These are phyloP conservation scores for Nomada goodeniana DNA, from an alignment of 2,888 invertebrate species.

Conservation along the genomic window DNA sequence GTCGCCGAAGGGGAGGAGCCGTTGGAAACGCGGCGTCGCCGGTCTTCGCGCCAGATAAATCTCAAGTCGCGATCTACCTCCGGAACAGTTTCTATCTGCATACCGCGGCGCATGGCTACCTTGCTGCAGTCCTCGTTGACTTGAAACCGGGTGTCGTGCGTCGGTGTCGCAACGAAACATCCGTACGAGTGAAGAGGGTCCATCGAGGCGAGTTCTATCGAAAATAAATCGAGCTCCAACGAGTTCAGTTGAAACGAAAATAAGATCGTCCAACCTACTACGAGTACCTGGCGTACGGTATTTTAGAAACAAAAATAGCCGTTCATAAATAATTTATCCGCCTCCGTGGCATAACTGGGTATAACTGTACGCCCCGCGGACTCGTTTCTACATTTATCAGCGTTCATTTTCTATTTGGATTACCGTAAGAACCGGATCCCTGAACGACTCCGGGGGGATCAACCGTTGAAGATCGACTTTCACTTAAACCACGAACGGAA, in stretches of 20 bases:
- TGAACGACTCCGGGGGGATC: slow-evolving; percentile 48
- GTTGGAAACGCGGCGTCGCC: slow-evolving; percentile 62
- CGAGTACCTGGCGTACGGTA: not conserved
- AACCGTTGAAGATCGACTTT: slow-evolving; percentile 50
- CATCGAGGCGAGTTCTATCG: not conserved
- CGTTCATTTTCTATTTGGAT: slow-evolving; percentile 47
- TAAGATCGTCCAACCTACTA: not conserved
- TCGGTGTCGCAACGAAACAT: not conserved
- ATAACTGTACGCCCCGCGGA: slow-evolving; percentile 47
- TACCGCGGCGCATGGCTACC: slow-evolving; percentile 18
- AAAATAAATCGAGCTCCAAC: not conserved
- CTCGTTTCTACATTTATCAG: slow-evolving; percentile 52
- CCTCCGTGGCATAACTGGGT: slow-evolving; percentile 33
- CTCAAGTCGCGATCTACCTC: slow-evolving; percentile 74
- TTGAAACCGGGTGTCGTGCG: slow-evolving; percentile 2
- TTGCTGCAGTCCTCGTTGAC: not conserved
- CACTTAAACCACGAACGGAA: slow-evolving; percentile 38
- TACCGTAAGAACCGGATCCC: slow-evolving; percentile 68
- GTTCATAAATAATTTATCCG: slow-evolving; percentile 70
- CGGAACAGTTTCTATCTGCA: slow-evolving; percentile 67
- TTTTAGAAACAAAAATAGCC: slow-evolving; percentile 3
- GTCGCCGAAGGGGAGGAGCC: slow-evolving; percentile 53
- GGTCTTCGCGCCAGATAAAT: slow-evolving; percentile 73
- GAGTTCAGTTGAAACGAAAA: too few relatives aligned
- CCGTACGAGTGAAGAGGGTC: not conserved